Base-by-base conservation (phyloP, 2,888 invertebrate species). In the Chelonus formosanus region DNA sequence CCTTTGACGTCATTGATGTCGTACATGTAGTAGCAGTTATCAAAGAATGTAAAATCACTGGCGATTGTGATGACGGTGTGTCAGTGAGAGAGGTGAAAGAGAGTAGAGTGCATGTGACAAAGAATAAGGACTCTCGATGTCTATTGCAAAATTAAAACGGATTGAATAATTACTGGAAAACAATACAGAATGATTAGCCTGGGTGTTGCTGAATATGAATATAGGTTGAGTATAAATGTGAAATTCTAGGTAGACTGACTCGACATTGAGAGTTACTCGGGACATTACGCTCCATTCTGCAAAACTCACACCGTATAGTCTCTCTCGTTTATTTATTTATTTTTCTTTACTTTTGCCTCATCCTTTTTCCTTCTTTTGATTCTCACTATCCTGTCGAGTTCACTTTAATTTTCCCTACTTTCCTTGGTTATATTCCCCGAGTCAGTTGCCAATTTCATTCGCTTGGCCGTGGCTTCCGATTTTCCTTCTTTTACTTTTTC, bases 181-280 rank as follows among this genome's bases (percentile, higher is more conserved):
- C 70, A 69, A 70, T 70, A 64, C 63, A 52, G 32, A 71, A 71
- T 70, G 66, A 70, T 70, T 64, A 66, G 63, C 62, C 61, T 20
- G 34, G 61, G 40, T 40, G 54, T 58, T 50, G 40, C 45, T 40
- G 47, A 62, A 60, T 63, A 65, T 57, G 61, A 61, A 64, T 54
- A 61, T 54, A 55, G 43, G 32, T 57, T 20, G 60, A 35, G 50
- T 52, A 43, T 63, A 54, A 56, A 60, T 56, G 36, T 36, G 44
- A 55, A 56, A 63, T 63, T 52, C 60, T 57, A 57, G 43, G 31
- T 63, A 48, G 54, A 66, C 58, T 65, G n/a, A 44, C 57, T 64
- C 67, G 66, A 64, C 61, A 58, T 55, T 61, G 48, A 66, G 59
- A 32, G 31, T 55, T 52, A 53, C 60, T 54, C 60, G 67, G 54